phyloP scores from a whole-genome alignment of 2,797 vertebrate species.

The Mormyrus hasselquistii region DNA sequence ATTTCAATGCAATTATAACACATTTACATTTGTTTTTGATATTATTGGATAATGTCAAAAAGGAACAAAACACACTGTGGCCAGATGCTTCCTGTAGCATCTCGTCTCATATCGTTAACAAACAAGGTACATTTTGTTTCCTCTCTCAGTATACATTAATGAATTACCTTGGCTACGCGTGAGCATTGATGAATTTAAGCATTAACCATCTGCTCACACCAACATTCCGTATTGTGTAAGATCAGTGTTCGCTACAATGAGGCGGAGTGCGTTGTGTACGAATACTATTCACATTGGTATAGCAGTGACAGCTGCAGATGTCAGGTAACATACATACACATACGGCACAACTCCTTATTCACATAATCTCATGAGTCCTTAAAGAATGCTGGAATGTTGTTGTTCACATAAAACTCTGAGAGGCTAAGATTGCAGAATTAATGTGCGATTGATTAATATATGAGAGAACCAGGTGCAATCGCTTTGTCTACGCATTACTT shows the following conservation, averaged over 20 bases:
- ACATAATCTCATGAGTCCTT: neutral
- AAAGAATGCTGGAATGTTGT: neutral
- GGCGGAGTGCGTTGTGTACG: neutral
- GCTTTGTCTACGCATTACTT: constrained; percentile 66
- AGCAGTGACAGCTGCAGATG: neutral
- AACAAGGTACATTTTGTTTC: constrained; percentile 35
- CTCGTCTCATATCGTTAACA: constrained; percentile 23
- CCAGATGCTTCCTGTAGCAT: constrained; percentile 34
- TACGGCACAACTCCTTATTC: constrained; percentile 35
- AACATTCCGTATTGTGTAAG: neutral
- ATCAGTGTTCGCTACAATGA: neutral
- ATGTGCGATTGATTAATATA: neutral
- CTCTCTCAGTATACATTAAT: neutral
- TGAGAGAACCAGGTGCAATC: constrained; percentile 51
- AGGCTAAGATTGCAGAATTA: constrained; percentile 1
- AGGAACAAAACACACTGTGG: constrained; percentile 30
- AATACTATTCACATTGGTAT: neutral
- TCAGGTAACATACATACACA: constrained; percentile 53
- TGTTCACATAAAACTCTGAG: neutral
- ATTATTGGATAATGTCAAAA: constrained; percentile 53
- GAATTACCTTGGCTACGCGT: neutral
- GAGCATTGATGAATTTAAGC: constrained; percentile 1
- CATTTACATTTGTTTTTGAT: constrained; percentile 63
- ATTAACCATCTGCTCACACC: neutral
- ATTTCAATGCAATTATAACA: constrained; percentile 73